These are phyloP conservation scores for Myotis lucifugus DNA, from an alignment of 2,113 vertebrate species.

Conservation along the genomic window DNA sequence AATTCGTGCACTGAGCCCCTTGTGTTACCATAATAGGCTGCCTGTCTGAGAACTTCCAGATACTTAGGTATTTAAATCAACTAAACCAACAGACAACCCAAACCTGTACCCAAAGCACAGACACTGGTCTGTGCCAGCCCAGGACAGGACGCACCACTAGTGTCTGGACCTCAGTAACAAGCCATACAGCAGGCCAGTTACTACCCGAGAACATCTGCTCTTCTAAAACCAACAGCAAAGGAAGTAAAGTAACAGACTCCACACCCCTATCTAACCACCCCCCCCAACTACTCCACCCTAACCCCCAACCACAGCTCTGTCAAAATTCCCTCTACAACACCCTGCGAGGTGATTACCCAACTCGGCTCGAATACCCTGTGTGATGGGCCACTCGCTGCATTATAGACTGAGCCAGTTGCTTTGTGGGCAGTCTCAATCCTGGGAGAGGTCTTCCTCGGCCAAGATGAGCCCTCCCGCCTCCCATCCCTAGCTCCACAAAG, in stretches of 20 bases:
- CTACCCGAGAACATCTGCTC: neutral
- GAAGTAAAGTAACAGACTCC: neutral
- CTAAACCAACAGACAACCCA: neutral
- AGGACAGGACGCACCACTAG: neutral
- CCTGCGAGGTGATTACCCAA: too few relatives aligned
- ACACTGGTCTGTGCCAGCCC: neutral
- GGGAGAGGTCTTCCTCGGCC: neutral
- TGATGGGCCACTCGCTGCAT: neutral
- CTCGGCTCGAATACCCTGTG: neutral
- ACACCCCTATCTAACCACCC: neutral
- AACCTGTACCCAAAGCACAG: neutral
- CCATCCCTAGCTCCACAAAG: neutral
- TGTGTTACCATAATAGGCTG: neutral
- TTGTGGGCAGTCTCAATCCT: neutral
- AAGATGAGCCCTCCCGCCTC: neutral
- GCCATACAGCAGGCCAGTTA: neutral
- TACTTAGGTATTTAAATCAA: neutral
- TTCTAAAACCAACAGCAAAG: neutral
- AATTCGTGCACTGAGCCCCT: too few relatives aligned
- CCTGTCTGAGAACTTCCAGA: neutral
- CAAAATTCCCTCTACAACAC: neutral
- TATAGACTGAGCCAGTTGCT: neutral
- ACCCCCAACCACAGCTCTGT: too few relatives aligned
- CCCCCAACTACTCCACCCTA: too few relatives aligned
- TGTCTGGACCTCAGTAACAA: neutral